Conservation (phyloP, 2,888 invertebrate genomes). For the Drosophila birchii region DNA sequence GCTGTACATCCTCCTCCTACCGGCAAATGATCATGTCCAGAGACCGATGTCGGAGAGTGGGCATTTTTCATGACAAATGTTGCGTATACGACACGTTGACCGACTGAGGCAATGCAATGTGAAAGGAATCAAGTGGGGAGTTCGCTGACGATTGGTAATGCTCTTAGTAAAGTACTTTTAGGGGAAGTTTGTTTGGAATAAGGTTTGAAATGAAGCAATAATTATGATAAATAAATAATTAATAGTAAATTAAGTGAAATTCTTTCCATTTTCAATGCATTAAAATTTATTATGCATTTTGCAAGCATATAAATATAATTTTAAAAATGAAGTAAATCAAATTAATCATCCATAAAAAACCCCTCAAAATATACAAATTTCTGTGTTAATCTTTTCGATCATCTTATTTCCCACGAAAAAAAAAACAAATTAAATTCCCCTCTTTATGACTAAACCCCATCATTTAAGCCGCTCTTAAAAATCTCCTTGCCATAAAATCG, state of each 20-base stretch:
- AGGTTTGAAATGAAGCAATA: neutral
- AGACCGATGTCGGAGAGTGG: slow-evolving; percentile 7
- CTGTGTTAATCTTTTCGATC: neutral
- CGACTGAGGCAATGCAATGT: slow-evolving; percentile 27
- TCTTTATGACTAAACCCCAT: neutral
- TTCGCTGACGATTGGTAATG: slow-evolving; percentile 7
- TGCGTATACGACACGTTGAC: slow-evolving; percentile 69
- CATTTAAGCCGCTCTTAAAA: slow-evolving; percentile 6
- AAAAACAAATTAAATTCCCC: neutral
- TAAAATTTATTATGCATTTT: neutral
- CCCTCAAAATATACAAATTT: neutral
- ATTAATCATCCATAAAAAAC: neutral
- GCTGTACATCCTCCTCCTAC: slow-evolving; percentile 68
- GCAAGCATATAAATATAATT: neutral
- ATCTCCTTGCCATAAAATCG: slow-evolving; percentile 4
- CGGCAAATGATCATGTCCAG: slow-evolving; percentile 10
- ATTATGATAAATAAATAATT: neutral
- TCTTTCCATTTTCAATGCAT: neutral
- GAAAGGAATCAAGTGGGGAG: slow-evolving; percentile 15
- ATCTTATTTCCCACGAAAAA: slow-evolving; percentile 6
- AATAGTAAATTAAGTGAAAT: neutral
- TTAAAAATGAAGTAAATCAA: neutral
- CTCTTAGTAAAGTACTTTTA: slow-evolving; percentile 7
- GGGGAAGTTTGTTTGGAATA: neutral
- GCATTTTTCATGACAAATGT: slow-evolving; percentile 57